Conservation (phyloP, 2,888 invertebrate species). For the Norana najaformis region DNA sequence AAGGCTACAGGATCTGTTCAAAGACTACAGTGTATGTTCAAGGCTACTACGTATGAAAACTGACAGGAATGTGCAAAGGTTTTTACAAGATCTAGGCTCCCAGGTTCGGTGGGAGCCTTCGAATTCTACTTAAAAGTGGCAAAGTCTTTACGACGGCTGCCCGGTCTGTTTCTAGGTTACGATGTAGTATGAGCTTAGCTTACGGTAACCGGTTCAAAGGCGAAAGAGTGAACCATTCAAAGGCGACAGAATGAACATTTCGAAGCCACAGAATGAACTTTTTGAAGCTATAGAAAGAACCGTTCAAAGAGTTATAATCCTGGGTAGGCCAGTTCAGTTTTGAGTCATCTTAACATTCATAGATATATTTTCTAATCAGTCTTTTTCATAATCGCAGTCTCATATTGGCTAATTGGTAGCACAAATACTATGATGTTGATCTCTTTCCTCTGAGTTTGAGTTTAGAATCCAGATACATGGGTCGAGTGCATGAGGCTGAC, state of each 20-base stretch:
- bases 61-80: neutral
- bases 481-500: no score
- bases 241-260: neutral
- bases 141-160: neutral
- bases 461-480: no score
- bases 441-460: no score
- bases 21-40: neutral
- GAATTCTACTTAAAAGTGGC: neutral
- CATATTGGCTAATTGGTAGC: no score
- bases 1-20: conserved; percentile 4
- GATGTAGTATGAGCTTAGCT: neutral
- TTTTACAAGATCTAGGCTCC: neutral
- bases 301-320: no score
- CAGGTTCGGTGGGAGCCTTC: neutral
- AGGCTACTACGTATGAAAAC: neutral
- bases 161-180: neutral
- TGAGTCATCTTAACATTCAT: no score
- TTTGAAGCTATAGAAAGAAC: no score
- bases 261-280: neutral
- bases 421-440: no score
- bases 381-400: no score
- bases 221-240: neutral
- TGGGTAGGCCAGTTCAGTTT: no score
- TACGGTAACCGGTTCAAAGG: neutral
- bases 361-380: no score